Evolutionary conservation across 2,113 vertebrate species (phyloP).

Genomic region (Catharus fuscescens): DNA sequence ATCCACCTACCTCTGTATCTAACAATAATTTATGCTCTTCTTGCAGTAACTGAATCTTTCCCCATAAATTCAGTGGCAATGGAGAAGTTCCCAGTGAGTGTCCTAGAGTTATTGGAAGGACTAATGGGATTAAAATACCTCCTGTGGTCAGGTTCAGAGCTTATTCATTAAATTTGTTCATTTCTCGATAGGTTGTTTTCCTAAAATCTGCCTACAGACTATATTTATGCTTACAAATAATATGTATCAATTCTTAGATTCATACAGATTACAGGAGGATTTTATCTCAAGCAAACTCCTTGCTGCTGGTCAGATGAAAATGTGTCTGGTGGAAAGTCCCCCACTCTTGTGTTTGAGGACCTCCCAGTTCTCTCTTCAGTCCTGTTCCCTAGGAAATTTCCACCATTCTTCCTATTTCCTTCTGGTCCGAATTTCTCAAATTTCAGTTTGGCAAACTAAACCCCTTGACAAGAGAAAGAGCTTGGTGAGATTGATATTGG

Average conservation of each 20-base stretch:
- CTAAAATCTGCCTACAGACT: background rate
- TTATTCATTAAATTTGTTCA: background rate
- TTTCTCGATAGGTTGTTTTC: background rate
- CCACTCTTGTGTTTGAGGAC: background rate
- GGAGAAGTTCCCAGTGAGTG: background rate
- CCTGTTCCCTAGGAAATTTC: background rate
- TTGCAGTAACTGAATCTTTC: background rate
- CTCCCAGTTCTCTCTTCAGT: accelerated
- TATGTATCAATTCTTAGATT: background rate
- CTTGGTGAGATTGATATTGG: background rate
- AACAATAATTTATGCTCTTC: background rate
- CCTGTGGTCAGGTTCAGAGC: background rate
- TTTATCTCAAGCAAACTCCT: background rate
- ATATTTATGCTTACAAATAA: background rate
- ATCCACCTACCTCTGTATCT: background rate
- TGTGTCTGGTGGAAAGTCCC: background rate
- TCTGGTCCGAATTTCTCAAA: background rate
- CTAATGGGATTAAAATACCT: background rate
- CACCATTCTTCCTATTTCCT: background rate
- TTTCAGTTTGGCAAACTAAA: background rate
- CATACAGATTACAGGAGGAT: background rate
- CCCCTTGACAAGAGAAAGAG: background rate
- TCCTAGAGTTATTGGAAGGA: background rate
- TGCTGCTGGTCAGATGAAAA: background rate
- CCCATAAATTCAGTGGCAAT: background rate